phyloP scores from a whole-genome alignment of 2,888 invertebrate species.

The Apotomis betuletana region DNA sequence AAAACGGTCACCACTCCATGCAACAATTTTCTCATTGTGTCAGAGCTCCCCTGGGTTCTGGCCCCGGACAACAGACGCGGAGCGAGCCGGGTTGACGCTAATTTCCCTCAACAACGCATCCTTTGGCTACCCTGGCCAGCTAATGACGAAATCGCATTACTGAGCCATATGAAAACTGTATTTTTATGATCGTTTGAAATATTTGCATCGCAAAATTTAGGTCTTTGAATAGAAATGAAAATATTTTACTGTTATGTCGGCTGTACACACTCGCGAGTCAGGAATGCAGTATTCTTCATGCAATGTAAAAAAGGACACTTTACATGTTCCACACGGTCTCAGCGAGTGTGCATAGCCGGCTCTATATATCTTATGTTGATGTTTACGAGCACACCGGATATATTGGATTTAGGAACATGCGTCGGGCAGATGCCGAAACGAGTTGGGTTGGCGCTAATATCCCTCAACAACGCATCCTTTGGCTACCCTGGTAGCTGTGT shows the following conservation, averaged over 20 bases:
- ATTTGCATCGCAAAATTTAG: neutral
- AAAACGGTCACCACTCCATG: conserved; percentile 67
- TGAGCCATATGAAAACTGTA: neutral
- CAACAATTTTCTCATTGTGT: conserved; percentile 75
- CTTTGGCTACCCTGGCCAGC: conserved; percentile 6
- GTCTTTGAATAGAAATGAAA: too few species aligned
- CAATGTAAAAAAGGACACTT: too few species aligned
- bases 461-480: conserved; percentile 54
- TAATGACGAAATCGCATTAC: conserved; percentile 17
- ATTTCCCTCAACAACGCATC: conserved; percentile 64
- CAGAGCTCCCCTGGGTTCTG: conserved; percentile 71
- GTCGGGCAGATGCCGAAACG: neutral
- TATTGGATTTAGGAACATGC: conserved; percentile 20
- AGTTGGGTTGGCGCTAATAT: conserved; percentile 59
- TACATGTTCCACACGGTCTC: too few species aligned
- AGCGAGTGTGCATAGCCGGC: too few species aligned
- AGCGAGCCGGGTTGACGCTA: conserved; percentile 66
- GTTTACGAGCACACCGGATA: conserved; percentile 4
- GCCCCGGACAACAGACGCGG: conserved; percentile 76
- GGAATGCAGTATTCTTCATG: too few species aligned
- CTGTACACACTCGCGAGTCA: too few species aligned
- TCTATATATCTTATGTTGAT: neutral
- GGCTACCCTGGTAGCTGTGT: conserved; percentile 1
- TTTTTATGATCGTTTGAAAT: neutral
- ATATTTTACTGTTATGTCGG: too few species aligned